Conservation (phyloP, 2,113 vertebrate species). For the Neopipo cinnamomea region DNA sequence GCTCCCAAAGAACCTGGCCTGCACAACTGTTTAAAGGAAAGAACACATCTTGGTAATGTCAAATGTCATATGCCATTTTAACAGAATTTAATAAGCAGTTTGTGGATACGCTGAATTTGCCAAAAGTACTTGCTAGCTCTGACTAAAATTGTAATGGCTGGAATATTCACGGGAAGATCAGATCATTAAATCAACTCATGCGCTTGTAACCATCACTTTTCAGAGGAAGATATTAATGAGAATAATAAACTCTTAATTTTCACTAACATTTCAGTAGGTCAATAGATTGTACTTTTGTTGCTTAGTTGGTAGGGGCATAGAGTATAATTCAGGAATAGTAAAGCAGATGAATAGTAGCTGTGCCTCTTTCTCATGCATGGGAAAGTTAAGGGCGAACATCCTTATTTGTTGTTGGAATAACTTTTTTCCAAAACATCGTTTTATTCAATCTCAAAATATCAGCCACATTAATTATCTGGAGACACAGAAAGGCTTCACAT, state of each 20-base stretch:
- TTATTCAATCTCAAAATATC: conserved; percentile 14
- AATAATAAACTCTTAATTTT: background rate
- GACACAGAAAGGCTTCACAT: background rate
- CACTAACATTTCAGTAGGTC: background rate
- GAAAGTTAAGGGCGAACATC: background rate
- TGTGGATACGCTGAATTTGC: background rate
- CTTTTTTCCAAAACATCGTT: background rate
- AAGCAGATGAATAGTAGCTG: background rate
- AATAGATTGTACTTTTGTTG: background rate
- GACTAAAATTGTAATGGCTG: background rate
- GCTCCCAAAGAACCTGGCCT: background rate
- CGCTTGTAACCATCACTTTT: background rate
- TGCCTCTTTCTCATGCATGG: background rate
- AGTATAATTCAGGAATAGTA: background rate
- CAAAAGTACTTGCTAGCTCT: background rate
- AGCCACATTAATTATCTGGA: background rate
- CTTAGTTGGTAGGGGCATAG: background rate
- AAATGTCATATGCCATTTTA: background rate
- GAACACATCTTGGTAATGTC: background rate
- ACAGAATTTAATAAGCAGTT: background rate
- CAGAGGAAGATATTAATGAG: background rate
- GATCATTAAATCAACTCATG: background rate
- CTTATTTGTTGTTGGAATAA: background rate
- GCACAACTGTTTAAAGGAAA: background rate
- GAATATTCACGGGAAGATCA: background rate